Evolutionary conservation across 1,140 invertebrate genomes (phyloP).

Genomic region (Dendroctonus ponderosae): DNA sequence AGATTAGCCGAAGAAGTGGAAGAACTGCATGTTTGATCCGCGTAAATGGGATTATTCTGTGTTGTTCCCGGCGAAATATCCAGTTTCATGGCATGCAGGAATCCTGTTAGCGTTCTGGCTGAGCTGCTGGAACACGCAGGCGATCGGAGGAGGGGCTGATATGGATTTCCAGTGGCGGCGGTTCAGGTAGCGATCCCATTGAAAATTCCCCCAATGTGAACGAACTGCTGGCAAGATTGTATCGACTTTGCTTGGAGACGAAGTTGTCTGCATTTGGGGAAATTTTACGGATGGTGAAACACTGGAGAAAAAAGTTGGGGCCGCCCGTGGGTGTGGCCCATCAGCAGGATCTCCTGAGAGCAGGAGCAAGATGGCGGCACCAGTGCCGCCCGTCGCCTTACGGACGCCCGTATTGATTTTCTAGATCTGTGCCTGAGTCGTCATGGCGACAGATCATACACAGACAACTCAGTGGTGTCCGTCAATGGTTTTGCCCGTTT

Average conservation of each 20-base stretch:
- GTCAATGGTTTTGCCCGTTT: background rate
- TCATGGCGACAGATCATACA: conserved; percentile 50
- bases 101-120: conserved; percentile 31
- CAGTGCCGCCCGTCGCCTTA: conserved; percentile 36
- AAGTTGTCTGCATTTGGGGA: too few species aligned
- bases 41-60: conserved; percentile 25
- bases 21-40: background rate
- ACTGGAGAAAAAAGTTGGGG: background rate
- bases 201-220: background rate
- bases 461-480: conserved; percentile 43
- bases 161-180: conserved; percentile 17
- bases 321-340: conserved; percentile 42
- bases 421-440: conserved; percentile 47
- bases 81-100: conserved; percentile 15
- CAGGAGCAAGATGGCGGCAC: conserved; percentile 49
- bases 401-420: conserved; percentile 46
- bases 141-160: conserved; percentile 30
- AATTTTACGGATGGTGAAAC: too few species aligned
- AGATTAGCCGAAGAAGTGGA: too few species aligned
- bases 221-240: too few species aligned
- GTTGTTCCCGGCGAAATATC: conserved; percentile 24
- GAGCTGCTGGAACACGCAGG: conserved; percentile 26
- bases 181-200: background rate
- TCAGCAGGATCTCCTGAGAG: conserved; percentile 48
- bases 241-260: too few species aligned